These are phyloP conservation scores for Nematolebias whitei DNA, from an alignment of 2,113 vertebrate species.

Conservation along the genomic window DNA sequence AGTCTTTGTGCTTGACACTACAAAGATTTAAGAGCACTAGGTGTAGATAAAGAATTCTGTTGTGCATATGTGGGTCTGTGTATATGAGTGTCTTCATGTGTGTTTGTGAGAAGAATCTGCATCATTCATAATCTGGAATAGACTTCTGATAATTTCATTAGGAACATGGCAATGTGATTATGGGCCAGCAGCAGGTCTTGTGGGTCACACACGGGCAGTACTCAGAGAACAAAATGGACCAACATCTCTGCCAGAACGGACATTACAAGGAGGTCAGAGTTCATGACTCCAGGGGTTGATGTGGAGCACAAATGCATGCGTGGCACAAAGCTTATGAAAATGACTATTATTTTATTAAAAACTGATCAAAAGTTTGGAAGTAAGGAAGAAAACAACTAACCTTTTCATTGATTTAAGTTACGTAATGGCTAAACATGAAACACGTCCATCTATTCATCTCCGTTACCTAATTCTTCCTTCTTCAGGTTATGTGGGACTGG, in stretches of 20 bases:
- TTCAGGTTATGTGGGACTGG: too few species aligned
- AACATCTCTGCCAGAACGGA: conserved; percentile 35
- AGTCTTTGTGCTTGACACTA: conserved; percentile 10
- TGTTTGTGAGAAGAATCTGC: conserved; percentile 21
- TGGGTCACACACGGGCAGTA: conserved; percentile 53
- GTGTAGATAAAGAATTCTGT: conserved; percentile 9
- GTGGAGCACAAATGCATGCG: background rate
- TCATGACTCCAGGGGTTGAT: conserved; percentile 15
- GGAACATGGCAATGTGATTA: conserved; percentile 57
- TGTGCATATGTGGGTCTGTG: conserved; percentile 9
- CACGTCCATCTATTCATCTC: too few species aligned
- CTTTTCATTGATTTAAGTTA: too few species aligned
- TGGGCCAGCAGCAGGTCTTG: conserved; percentile 47
- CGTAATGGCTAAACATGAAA: too few species aligned
- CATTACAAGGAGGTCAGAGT: conserved; percentile 41
- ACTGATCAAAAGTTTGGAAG: too few species aligned
- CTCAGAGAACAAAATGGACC: conserved; percentile 14
- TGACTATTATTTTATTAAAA: background rate
- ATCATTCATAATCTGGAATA: conserved; percentile 38
- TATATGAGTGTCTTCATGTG: background rate
- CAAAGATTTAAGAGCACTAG: conserved; percentile 32
- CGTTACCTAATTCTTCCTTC: too few species aligned
- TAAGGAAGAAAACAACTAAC: too few species aligned
- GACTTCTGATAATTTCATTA: conserved; percentile 58
- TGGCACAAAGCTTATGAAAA: background rate